Evolutionary conservation across 1,140 invertebrate genomes (phyloP), one percentile per base, ranked within the genome.

Genomic region (Pseudobourletiella spinata): DNA sequence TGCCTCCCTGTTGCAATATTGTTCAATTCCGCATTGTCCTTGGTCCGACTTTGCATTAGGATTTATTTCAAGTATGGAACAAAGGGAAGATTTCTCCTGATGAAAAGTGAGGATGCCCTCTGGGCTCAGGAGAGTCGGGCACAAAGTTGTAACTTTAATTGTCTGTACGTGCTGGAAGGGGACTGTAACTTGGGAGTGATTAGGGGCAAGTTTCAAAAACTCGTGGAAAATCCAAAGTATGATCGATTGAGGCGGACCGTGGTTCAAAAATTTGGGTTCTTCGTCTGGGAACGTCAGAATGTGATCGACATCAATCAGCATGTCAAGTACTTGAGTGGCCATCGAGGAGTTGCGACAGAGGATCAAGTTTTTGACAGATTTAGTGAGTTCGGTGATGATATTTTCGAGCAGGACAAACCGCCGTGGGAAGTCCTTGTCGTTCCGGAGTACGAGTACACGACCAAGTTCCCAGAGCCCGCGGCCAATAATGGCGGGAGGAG

Each of bases 391-490:
- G 56, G 22, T 32, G 66, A 67, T 43, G 28, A 61, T n/a, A 43
- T 60, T 6, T 24, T 67, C 11, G 4, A 30, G 1, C 32, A 51
- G 35, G 61, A 64, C 35, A 67, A 67, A 58, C 56, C 66, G 1
- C 66, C 56, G 29, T 67, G 66, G 66, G 66, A 67, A 48, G 54
- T 59, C 22, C 55, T 67, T 20, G 39, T 67, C 11, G 39, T 67
- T 8, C 64, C 64, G 11, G 57, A 64, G 14, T 67, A 64, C 42
- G 35, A 30, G 18, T 67, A 67, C 32, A 59, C 0, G 51, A 60
- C 44, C 32, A 39, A n/a, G n/a, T 39, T 8, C 25, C 51, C 35
- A 56, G 25, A 2, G n/a, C n/a, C n/a, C n/a, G n/a, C n/a, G n/a
- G n/a, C n/a, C n/a, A n/a, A n/a, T n/a, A n/a, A n/a, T n/a, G n/a